Percentiles rank a stretch among this genome's conserved stretches.
phyloP scores from a whole-genome alignment of 2,797 vertebrate genomes.

The Leptodactylus fallax region DNA sequence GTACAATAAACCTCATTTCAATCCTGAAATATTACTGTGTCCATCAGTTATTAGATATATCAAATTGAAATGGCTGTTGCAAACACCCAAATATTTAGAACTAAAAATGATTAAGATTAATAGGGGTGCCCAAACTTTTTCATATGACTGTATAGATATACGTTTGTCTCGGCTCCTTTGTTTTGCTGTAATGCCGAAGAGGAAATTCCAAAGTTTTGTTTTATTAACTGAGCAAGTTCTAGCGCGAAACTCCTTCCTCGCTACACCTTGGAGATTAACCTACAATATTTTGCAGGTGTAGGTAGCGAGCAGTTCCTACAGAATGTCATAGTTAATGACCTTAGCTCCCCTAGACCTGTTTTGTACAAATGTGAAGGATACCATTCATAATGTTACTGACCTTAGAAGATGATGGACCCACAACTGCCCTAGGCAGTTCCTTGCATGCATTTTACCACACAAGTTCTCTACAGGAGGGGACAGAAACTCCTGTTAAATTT shows the following conservation, averaged over 20 bases:
- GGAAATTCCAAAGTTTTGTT: conserved; percentile 40
- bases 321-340: conserved; percentile 1
- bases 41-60: no score
- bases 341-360: background rate
- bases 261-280: background rate
- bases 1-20: no score
- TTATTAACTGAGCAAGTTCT: conserved; percentile 32
- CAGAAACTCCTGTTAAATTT: no score
- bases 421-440: background rate
- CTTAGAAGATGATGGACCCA: background rate
- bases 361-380: background rate
- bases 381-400: background rate
- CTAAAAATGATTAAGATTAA: no score
- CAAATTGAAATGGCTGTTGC: no score
- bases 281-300: conserved; percentile 13
- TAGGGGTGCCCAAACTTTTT: no score
- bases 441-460: no score
- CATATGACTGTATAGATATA: no score
- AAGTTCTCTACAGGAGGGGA: no score
- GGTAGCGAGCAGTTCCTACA: background rate
- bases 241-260: background rate
- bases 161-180: background rate
- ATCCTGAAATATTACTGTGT: no score
- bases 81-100: no score
- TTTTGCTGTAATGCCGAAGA: background rate